Percentiles rank a stretch among this genome's conserved stretches.
phyloP scores from a whole-genome alignment of 2,113 vertebrate species.

The Chaetops frenatus region DNA sequence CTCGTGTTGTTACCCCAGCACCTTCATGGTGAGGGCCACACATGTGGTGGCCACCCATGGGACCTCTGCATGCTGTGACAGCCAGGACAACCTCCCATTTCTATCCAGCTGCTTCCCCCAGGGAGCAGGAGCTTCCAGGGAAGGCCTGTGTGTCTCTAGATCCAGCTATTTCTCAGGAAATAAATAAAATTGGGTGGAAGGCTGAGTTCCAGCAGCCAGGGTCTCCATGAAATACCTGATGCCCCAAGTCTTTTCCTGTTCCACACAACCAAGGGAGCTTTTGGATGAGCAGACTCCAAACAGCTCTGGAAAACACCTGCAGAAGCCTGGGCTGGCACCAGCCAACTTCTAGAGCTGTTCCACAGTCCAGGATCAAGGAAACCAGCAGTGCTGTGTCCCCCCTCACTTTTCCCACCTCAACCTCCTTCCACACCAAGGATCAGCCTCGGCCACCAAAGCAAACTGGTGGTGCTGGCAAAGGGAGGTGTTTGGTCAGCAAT shows the following conservation, averaged over 20 bases:
- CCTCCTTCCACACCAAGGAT: background rate
- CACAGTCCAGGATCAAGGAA: background rate
- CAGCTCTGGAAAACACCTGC: background rate
- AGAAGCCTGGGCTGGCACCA: background rate
- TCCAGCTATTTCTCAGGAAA: background rate
- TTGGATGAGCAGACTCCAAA: background rate
- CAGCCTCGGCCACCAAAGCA: background rate
- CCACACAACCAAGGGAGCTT: background rate
- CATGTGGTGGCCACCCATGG: accelerated
- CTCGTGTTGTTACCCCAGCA: background rate
- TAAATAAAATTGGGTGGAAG: background rate
- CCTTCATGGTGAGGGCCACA: background rate
- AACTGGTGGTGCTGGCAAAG: background rate
- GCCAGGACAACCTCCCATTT: background rate
- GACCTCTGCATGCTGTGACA: background rate
- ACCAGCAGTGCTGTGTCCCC: background rate
- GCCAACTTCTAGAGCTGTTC: background rate
- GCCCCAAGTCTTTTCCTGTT: background rate
- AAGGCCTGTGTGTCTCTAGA: background rate
- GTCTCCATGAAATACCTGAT: background rate
- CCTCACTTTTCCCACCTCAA: background rate
- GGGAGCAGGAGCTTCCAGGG: background rate
- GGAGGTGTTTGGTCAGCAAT: background rate
- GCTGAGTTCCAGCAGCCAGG: background rate
- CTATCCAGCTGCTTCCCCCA: background rate